Evolutionary conservation across 2,113 vertebrate species (phyloP).

Genomic region (Monarcha castaneiventris): DNA sequence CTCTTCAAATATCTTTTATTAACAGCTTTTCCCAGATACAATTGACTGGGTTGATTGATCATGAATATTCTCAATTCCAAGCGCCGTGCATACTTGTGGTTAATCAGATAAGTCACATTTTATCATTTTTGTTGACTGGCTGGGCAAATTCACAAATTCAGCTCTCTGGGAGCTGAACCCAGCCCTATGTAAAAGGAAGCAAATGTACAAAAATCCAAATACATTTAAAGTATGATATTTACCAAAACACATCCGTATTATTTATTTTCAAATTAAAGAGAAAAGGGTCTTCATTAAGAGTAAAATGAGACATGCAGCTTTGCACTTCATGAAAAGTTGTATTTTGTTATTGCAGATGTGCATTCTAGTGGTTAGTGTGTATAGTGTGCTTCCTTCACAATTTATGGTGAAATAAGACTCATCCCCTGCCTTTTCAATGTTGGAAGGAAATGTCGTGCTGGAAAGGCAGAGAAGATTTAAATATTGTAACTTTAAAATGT

Average conservation of each 20-base stretch:
- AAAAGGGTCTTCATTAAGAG: not conserved
- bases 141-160: not conserved
- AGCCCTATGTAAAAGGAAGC: not conserved
- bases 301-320: not conserved
- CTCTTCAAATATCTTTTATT: slow-evolving; percentile 21
- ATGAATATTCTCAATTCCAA: not conserved
- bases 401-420: not conserved
- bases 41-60: not conserved
- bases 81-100: not conserved
- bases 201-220: not conserved
- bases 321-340: not conserved
- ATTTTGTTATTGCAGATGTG: not conserved
- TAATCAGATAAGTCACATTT: slow-evolving; percentile 3
- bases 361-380: not conserved
- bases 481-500: not conserved
- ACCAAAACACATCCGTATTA: not conserved
- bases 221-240: not conserved
- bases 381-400: not conserved
- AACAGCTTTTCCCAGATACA: not conserved
- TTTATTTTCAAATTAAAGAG: not conserved
- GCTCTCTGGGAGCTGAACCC: not conserved
- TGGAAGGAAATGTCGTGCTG: not conserved
- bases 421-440: not conserved
- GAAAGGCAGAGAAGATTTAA: not conserved
- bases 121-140: not conserved